Conservation (phyloP, 2,113 vertebrate species). For the Pantherophis guttatus region DNA sequence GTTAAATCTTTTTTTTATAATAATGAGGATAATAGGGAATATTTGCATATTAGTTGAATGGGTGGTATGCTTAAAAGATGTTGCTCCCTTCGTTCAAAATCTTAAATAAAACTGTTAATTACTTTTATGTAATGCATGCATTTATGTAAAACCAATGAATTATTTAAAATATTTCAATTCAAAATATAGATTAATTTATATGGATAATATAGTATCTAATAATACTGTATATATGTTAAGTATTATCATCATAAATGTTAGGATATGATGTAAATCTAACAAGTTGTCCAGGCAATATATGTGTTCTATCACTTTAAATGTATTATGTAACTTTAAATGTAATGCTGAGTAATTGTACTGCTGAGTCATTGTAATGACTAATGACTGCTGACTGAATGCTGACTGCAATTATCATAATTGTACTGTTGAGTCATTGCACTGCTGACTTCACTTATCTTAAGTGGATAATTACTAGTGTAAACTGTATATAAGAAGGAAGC, state of each 20-base stretch:
- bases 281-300: too few relatives aligned
- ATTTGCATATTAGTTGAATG: background rate
- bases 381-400: too few relatives aligned
- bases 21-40: background rate
- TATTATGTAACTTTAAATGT: too few relatives aligned
- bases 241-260: background rate
- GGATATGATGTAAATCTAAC: too few relatives aligned
- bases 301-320: too few relatives aligned
- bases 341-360: too few relatives aligned
- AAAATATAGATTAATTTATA: background rate
- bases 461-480: too few relatives aligned
- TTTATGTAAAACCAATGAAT: background rate
- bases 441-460: too few relatives aligned
- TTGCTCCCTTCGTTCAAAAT: background rate
- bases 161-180: background rate
- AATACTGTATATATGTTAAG: background rate
- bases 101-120: background rate
- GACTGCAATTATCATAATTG: too few relatives aligned
- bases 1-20: background rate
- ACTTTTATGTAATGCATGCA: background rate
- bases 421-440: too few relatives aligned
- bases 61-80: background rate
- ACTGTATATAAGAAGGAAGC: too few relatives aligned
- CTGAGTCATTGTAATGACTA: too few relatives aligned
- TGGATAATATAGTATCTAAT: background rate